A percentile compares a stretch with the other conserved stretches of the same genome.
These are phyloP conservation scores for Pelobates fuscus DNA, from an alignment of 2,113 vertebrate species.

Conservation along the genomic window DNA sequence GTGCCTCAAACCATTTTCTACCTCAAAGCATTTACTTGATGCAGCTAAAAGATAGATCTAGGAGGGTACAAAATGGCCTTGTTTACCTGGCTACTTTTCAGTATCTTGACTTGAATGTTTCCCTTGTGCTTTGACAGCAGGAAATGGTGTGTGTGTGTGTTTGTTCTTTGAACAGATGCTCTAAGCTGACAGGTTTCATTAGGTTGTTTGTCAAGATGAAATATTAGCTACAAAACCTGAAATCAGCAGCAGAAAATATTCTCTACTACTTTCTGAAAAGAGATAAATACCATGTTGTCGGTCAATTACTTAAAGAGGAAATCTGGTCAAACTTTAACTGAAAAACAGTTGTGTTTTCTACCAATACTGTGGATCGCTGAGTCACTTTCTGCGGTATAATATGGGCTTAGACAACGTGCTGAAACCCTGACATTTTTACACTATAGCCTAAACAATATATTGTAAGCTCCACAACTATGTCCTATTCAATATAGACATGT, in stretches of 20 bases:
- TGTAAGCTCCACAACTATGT: too few relatives aligned
- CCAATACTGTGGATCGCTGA: too few relatives aligned
- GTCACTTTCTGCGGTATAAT: too few relatives aligned
- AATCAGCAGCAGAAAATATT: slow-evolving; percentile 12
- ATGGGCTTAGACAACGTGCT: too few relatives aligned
- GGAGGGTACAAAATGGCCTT: slow-evolving; percentile 15
- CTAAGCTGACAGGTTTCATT: slow-evolving; percentile 43
- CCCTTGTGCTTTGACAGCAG: slow-evolving; percentile 24
- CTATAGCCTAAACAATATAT: too few relatives aligned
- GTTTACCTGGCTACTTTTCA: slow-evolving; percentile 43
- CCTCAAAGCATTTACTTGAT: slow-evolving; percentile 30
- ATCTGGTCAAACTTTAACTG: too few relatives aligned
- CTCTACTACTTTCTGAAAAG: slow-evolving; percentile 6
- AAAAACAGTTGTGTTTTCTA: too few relatives aligned
- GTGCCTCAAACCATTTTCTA: slow-evolving; percentile 13
- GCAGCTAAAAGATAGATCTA: slow-evolving; percentile 19
- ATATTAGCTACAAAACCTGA: slow-evolving; percentile 4
- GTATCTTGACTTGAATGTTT: slow-evolving; percentile 2
- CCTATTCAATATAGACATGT: too few relatives aligned
- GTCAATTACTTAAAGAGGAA: too few relatives aligned
- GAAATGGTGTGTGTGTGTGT: slow-evolving; percentile 27
- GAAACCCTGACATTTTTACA: too few relatives aligned
- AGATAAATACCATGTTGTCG: slow-evolving; percentile 18
- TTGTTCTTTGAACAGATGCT: slow-evolving; percentile 16
- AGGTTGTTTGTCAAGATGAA: slow-evolving; percentile 43